Base-by-base conservation (phyloP, 2,113 vertebrate genomes). In the Cryptotis parvus region DNA sequence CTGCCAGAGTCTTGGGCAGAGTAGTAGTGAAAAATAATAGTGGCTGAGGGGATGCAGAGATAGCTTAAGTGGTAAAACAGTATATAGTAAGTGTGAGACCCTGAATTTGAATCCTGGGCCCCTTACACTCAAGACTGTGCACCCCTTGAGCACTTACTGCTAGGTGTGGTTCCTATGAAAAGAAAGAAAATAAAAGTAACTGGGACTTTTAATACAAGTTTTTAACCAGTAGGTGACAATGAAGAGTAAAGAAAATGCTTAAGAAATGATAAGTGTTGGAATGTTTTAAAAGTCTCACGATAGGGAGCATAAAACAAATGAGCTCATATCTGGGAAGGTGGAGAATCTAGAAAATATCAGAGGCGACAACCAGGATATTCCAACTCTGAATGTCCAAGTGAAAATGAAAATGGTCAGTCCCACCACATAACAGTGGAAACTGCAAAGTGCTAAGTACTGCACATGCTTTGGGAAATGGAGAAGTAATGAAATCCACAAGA, bases 21-120 rank as follows among this genome's bases (percentile, higher is more conserved):
- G 69, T 11, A 69, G 27, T 24, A 4, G 58, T 73, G 82, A 74
- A 93, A 82, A 73, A 63, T 33, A 78, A 61, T 78, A 80, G 5
- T 24, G n/a, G n/a, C n/a, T n/a, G n/a, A n/a, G n/a, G n/a, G n/a
- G n/a, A n/a, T n/a, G n/a, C n/a, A n/a, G n/a, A n/a, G n/a, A n/a
- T n/a, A n/a, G n/a, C n/a, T n/a, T n/a, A n/a, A n/a, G n/a, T n/a
- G n/a, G n/a, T n/a, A n/a, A n/a, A n/a, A n/a, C n/a, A n/a, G n/a
- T n/a, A n/a, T n/a, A n/a, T n/a, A n/a, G n/a, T n/a, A n/a, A n/a
- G n/a, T n/a, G 33, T 20, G 35, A 55, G 74, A 61, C 33, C 9
- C 83, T 58, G 20, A 52, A 52, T 52, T 52, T 52, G 10, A 52
- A 14, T 16, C 49, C 49, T 52, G 49, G 11, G 16, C 16, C 49